These are phyloP conservation scores for Paralvinella palmiformis DNA, from an alignment of 1,140 invertebrate genomes.

Conservation along the genomic window DNA sequence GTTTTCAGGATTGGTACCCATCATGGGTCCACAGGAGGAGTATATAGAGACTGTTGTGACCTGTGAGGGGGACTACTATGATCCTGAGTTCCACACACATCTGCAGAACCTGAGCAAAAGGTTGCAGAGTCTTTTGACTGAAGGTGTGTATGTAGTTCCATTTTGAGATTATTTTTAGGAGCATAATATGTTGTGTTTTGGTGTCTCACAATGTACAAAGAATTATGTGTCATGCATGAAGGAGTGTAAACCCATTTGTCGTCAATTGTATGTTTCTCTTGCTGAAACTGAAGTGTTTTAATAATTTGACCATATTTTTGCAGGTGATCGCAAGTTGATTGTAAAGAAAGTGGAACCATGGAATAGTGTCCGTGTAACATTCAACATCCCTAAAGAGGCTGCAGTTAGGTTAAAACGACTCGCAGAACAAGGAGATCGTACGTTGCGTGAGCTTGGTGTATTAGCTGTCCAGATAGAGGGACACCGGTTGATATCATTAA, in stretches of 20 bases:
- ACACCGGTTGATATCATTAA: conserved; percentile 83
- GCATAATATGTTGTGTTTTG: too few species aligned
- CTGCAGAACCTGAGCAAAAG: conserved; percentile 63
- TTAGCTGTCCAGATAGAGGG: conserved; percentile 93
- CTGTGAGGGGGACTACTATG: conserved; percentile 70
- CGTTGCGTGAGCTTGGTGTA: conserved; percentile 83
- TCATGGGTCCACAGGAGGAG: conserved; percentile 72
- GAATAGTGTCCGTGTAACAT: conserved; percentile 94
- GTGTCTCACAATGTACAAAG: too few species aligned
- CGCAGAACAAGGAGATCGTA: conserved; percentile 79
- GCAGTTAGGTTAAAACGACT: conserved; percentile 80
- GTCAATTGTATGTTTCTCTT: too few species aligned
- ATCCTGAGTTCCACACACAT: conserved; percentile 65
- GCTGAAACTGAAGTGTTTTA: too few species aligned
- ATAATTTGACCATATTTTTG: too few species aligned
- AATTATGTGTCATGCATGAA: too few species aligned
- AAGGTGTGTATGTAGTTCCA: conserved; percentile 58
- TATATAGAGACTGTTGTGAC: conserved; percentile 70
- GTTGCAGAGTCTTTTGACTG: conserved; percentile 64
- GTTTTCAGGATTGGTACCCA: conserved; percentile 35
- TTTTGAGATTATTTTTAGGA: too few species aligned
- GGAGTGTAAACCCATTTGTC: too few species aligned
- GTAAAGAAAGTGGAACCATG: conserved; percentile 90
- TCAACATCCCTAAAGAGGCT: conserved; percentile 91
- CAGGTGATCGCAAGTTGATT: conserved; percentile 43